A percentile compares a stretch with the other conserved stretches of the same genome.
These are phyloP conservation scores for Schrankia costaestrigalis DNA, from an alignment of 2,888 invertebrate genomes.

Conservation along the genomic window DNA sequence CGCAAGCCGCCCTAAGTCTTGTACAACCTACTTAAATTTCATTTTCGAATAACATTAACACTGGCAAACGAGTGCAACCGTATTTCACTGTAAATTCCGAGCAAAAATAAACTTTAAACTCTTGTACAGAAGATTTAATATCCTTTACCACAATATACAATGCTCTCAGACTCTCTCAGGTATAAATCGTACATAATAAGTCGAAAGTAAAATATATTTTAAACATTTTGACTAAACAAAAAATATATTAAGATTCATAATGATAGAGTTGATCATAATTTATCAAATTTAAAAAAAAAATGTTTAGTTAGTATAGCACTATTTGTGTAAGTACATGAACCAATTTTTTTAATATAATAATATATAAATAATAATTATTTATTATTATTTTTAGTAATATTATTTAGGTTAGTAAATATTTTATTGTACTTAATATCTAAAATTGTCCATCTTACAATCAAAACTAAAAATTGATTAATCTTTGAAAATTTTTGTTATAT, in stretches of 20 bases:
- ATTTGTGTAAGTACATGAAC: slow-evolving; percentile 75
- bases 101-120: no score
- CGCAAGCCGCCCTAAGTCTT: no score
- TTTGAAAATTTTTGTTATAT: slow-evolving; percentile 34
- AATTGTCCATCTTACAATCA: slow-evolving; percentile 50
- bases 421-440: slow-evolving; percentile 71
- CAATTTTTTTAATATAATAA: slow-evolving; percentile 47
- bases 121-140: no score
- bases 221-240: slow-evolving; percentile 30
- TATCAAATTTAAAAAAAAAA: slow-evolving; percentile 37
- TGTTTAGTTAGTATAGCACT: slow-evolving; percentile 48
- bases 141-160: no score
- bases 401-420: slow-evolving; percentile 69
- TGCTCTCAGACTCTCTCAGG: no score
- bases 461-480: slow-evolving; percentile 45
- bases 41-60: no score
- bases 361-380: slow-evolving; percentile 45
- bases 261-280: slow-evolving; percentile 50
- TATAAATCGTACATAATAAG: no score
- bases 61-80: no score
- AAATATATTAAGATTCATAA: slow-evolving; percentile 50
- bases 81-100: no score
- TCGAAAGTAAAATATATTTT: slow-evolving; percentile 17
- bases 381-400: slow-evolving; percentile 48
- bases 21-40: no score